Evolutionary conservation across 2,888 invertebrate species (phyloP).

Genomic region (Drosophila niveifrons): DNA sequence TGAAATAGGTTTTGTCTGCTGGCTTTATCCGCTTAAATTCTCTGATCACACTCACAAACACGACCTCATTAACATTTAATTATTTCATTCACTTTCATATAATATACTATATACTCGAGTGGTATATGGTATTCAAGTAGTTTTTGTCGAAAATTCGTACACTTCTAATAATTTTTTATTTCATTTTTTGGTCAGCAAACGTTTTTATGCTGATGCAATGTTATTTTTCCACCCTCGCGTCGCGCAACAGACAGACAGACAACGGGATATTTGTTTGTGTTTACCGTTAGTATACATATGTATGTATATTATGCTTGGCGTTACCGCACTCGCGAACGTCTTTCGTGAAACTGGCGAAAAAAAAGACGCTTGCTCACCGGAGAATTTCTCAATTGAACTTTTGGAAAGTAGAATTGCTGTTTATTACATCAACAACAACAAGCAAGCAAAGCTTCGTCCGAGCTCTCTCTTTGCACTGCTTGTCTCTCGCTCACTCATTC

Average conservation of each 20-base stretch:
- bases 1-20: constrained; percentile 19
- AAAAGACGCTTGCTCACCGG: constrained; percentile 46
- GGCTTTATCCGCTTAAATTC: constrained; percentile 1
- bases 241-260: constrained; percentile 10
- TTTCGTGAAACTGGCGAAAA: constrained; percentile 73
- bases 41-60: neutral
- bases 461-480: constrained; percentile 34
- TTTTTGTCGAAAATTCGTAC: constrained; percentile 15
- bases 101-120: constrained; percentile 7
- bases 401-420: constrained; percentile 54
- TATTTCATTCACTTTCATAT: constrained; percentile 1
- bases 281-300: constrained; percentile 17
- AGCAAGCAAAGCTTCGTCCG: constrained; percentile 40
- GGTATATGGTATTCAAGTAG: neutral
- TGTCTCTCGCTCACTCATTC: constrained; percentile 23
- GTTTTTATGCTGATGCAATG: constrained; percentile 33
- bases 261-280: constrained; percentile 34
- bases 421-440: constrained; percentile 49
- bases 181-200: constrained; percentile 5
- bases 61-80: neutral
- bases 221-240: constrained; percentile 51
- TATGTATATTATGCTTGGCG: constrained; percentile 39
- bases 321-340: constrained; percentile 76
- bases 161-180: neutral
- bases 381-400: constrained; percentile 62